Percentiles rank a stretch among this genome's conserved stretches.
Evolutionary conservation across 2,797 vertebrate species (phyloP).

Genomic region (Oreochromis mossambicus): DNA sequence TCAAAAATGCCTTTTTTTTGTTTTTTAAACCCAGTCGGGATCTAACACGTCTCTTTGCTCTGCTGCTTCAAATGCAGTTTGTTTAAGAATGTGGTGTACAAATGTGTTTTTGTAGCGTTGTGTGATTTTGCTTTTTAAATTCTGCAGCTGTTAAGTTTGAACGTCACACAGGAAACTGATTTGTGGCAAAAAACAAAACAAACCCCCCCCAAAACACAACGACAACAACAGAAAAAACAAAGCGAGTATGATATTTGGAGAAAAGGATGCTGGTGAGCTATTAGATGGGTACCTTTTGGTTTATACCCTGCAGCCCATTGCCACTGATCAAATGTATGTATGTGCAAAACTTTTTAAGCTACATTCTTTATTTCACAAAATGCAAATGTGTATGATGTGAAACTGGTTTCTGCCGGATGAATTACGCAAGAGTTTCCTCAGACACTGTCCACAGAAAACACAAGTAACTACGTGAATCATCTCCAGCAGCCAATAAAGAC

Average conservation of each 20-base stretch:
- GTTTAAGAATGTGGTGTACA: not conserved
- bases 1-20: not conserved
- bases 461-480: not conserved
- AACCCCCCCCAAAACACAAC: not conserved
- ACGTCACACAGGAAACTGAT: not conserved
- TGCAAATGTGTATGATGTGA: not conserved
- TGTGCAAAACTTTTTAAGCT: not conserved
- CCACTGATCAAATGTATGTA: not conserved
- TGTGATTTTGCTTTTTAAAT: not conserved
- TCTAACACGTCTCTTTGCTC: not conserved
- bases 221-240: not conserved
- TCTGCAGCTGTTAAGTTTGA: not conserved
- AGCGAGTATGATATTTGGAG: not conserved
- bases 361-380: not conserved
- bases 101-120: not conserved
- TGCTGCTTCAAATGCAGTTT: not conserved
- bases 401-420: not conserved
- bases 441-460: not conserved
- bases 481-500: not conserved
- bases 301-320: not conserved
- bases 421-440: not conserved
- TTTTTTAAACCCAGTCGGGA: not conserved
- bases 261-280: not conserved
- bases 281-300: not conserved
- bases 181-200: not conserved